phyloP scores from a whole-genome alignment of 2,797 vertebrate genomes.

The Typhlichthys subterraneus region DNA sequence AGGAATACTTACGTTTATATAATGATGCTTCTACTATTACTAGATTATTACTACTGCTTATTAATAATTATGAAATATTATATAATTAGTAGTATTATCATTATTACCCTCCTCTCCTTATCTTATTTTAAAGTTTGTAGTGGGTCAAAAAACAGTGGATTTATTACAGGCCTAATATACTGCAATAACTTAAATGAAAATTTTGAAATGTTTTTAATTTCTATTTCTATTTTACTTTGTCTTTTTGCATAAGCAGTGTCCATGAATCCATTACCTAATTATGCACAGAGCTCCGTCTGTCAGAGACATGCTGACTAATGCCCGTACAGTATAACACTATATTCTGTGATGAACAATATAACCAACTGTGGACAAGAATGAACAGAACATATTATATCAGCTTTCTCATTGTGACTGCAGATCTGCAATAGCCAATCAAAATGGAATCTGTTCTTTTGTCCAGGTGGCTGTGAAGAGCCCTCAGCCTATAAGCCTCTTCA shows the following conservation, averaged over 20 bases:
- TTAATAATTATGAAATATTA: too few species aligned
- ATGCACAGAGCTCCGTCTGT: constrained; percentile 16
- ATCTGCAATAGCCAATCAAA: constrained; percentile 60
- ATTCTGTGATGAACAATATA: constrained; percentile 12
- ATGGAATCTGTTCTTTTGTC: constrained; percentile 61
- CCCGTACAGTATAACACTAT: background rate
- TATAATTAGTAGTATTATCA: too few species aligned
- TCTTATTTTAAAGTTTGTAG: too few species aligned
- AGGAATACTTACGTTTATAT: too few species aligned
- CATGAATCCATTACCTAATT: background rate
- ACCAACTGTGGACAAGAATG: constrained; percentile 5
- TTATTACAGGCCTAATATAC: too few species aligned
- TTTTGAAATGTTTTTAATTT: background rate
- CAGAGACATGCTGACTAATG: constrained; percentile 1
- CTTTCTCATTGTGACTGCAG: constrained; percentile 42
- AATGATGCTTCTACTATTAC: too few species aligned
- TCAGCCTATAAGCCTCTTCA: constrained; percentile 61
- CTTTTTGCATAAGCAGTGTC: too few species aligned
- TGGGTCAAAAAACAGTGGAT: too few species aligned
- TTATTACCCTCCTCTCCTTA: too few species aligned
- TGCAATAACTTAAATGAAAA: background rate
- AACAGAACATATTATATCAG: constrained; percentile 18
- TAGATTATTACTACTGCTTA: too few species aligned
- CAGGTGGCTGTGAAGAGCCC: constrained; percentile 61
- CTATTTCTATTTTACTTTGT: background rate